Percentiles rank a stretch among this genome's conserved stretches.
phyloP scores from a whole-genome alignment of 2,113 vertebrate species.

The Isichthys henryi region DNA sequence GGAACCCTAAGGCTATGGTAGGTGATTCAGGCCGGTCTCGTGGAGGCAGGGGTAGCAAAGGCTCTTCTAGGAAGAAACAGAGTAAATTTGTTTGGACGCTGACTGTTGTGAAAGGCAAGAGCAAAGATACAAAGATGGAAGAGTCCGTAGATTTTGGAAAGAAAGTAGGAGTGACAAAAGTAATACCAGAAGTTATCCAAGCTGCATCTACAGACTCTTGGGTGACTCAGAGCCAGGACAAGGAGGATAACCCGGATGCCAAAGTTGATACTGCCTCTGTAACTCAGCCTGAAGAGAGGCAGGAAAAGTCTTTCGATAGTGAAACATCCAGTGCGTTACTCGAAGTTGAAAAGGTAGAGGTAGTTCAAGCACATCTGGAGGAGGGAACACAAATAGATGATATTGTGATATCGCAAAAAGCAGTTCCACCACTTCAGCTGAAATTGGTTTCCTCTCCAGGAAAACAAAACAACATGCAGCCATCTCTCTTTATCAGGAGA shows the following conservation, averaged over 20 bases:
- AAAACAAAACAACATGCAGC: constrained; percentile 56
- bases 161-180: constrained; percentile 31
- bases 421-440: constrained; percentile 59
- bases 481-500: constrained; percentile 59
- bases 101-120: constrained; percentile 50
- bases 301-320: constrained; percentile 33
- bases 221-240: constrained; percentile 28
- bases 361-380: constrained; percentile 35
- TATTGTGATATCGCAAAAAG: constrained; percentile 31
- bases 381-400: constrained; percentile 38
- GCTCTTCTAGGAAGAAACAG: constrained; percentile 56
- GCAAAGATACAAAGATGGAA: constrained; percentile 22
- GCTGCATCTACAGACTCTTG: constrained; percentile 26
- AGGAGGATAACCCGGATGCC: constrained; percentile 31
- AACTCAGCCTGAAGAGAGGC: constrained; percentile 22
- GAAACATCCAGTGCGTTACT: constrained; percentile 24
- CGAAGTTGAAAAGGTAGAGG: constrained; percentile 37
- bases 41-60: constrained; percentile 15
- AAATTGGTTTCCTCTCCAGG: constrained; percentile 63
- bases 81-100: constrained; percentile 64
- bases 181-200: constrained; percentile 30
- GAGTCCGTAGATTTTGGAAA: constrained; percentile 30
- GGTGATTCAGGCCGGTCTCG: background rate
- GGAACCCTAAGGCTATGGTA: constrained; percentile 52
- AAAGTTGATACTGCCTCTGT: background rate